phyloP scores from a whole-genome alignment of 2,888 invertebrate species.

The Agonopterix arenella region DNA sequence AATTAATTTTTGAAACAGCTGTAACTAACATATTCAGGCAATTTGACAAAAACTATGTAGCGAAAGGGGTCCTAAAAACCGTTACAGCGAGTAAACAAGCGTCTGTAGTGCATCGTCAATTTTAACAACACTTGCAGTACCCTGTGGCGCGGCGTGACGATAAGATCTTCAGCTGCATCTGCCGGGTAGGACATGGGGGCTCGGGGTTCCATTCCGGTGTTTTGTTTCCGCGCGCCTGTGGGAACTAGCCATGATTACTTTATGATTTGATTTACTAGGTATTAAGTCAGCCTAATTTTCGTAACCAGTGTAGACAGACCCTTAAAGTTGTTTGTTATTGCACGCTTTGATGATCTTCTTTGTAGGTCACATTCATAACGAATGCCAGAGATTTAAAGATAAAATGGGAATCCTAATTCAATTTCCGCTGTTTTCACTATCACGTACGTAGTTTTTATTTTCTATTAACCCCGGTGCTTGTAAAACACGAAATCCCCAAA shows the following conservation, averaged over 20 bases:
- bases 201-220: slow-evolving; percentile 63
- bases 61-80: slow-evolving; percentile 49
- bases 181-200: slow-evolving; percentile 38
- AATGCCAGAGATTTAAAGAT: not conserved
- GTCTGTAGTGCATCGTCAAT: slow-evolving; percentile 48
- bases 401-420: slow-evolving; percentile 33
- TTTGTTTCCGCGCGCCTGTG: slow-evolving; percentile 56
- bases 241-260: slow-evolving; percentile 60
- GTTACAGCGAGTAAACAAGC: slow-evolving; percentile 61
- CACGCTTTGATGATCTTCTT: too few species aligned
- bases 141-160: slow-evolving; percentile 51
- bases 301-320: too few species aligned
- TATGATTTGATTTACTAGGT: slow-evolving; percentile 52
- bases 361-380: not conserved
- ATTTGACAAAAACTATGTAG: slow-evolving; percentile 10
- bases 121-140: slow-evolving; percentile 56
- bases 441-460: slow-evolving; percentile 43
- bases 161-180: slow-evolving; percentile 70
- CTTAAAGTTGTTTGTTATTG: too few species aligned
- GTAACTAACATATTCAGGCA: not conserved
- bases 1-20: slow-evolving; percentile 2
- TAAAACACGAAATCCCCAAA: slow-evolving; percentile 59
- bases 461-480: slow-evolving; percentile 46
- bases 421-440: slow-evolving; percentile 42
- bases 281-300: not conserved